Base-by-base conservation (phyloP, 2,888 invertebrate genomes). In the Acanthoscelides obtectus region DNA sequence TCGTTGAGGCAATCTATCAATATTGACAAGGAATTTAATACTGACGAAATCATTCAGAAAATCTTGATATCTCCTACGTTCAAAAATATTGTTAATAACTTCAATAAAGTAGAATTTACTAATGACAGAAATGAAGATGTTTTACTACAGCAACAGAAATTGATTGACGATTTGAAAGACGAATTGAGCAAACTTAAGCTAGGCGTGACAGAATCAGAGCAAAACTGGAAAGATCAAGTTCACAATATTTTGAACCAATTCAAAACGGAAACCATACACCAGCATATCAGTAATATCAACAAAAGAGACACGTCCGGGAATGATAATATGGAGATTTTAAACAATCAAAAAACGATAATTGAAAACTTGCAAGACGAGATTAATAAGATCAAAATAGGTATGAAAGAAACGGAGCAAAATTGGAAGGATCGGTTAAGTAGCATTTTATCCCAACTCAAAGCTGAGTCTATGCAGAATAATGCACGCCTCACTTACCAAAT, bases 141-240 rank as follows among this genome's bases (percentile, higher is more conserved):
- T 45, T 27, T 69, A 63, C 67, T 25, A 20, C 73, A 73, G 22
- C 80, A 80, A 68, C 77, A 77, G 70, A 70, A 73, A 63, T 67
- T 79, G 22, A 80, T 82, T 68, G 73, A 79, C 45, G 77, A 73
- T 22, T 73, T 83, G 21, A 76, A 75, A 67, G 74, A 77, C 19
- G 88, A 89, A 76, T 85, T 92, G 5, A 87, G 87, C 64, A 85
- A 85, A 72, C 87, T 91, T 72, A 89, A 89, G 78, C 83, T 87
- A 8, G 88, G 89, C 20, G 77, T 76, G 75, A 21, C 72, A 0
- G 87, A 87, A 70, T 83, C 88, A 70, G 87, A 72, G 67, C 72
- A 70, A 64, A 76, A 74, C 64, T 74, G 73, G 19, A 75, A 75
- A 22, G 77, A 78, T 45, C 8, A 45, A 45, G 45, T 45, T 12